Base-by-base conservation (phyloP, 2,888 invertebrate genomes). In the Charanyca ferruginea region DNA sequence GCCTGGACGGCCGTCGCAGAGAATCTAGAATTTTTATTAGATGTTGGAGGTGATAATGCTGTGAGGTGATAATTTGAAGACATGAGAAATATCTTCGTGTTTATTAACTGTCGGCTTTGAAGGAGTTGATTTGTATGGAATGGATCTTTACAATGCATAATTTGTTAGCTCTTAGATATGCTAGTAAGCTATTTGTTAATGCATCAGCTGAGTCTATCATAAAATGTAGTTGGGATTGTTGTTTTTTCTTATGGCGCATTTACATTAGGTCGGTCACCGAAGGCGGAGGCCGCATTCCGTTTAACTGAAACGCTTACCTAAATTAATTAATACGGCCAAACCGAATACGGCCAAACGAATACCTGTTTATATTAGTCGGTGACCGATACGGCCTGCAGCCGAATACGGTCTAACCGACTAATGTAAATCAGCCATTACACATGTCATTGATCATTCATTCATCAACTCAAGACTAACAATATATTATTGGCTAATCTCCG, bases 1-100 rank as follows among this genome's bases (percentile, higher is more conserved):
- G 90, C 89, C 87, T 83, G 87, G 86, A 85, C 87, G 87, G 84
- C 83, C 85, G 83, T 66, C 72, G 68, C 84, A 69, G 67, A 54
- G 81, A 77, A 81, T 73, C 77, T 83, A 83, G 73, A 83, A 82
- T 77, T 75, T 81, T 80, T 70, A 66, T 79, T 64, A 74, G 66
- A 77, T 72, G 62, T 77, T 81, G 82, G 83, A 82, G 70, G 77
- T 49, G 81, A 79, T 79, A 81, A 55, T 58, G 18, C 41, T 51
- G 25, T 45, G 48, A 57, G 54, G 67, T 72, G 58, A 62, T 66
- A 67, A 62, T 62, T 62, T 45, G 51, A 54, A 54, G 66, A 52
- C 61, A 47, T 65, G 49, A 42, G 41, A 61, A 47, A 52, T 45
- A 57, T 54, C 47, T 48, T 18, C 45, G 35, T 18, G 41, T 28